Conservation (phyloP, 2,888 invertebrate genomes). For the Augochlorella aurata region DNA sequence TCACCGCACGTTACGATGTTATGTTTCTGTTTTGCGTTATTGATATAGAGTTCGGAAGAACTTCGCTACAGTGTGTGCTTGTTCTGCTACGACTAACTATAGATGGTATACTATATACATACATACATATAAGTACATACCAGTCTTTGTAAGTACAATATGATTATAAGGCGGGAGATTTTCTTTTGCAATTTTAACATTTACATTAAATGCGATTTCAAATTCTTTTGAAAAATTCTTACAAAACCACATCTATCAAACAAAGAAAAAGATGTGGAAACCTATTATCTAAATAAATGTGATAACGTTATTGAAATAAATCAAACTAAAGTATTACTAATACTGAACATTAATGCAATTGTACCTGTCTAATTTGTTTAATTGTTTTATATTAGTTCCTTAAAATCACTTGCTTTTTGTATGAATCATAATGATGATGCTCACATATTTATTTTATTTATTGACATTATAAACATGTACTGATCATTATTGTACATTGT, state of each 20-base stretch:
- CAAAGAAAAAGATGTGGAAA: background rate
- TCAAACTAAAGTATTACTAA: background rate
- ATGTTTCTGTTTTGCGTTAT: conserved; percentile 48
- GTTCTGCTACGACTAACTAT: conserved; percentile 18
- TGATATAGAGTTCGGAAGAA: conserved; percentile 31
- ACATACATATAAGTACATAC: background rate
- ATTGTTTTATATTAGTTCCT: background rate
- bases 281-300: background rate
- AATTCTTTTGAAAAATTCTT: background rate
- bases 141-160: background rate
- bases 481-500: conserved; percentile 14
- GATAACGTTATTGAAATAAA: background rate
- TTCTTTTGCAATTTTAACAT: conserved; percentile 1
- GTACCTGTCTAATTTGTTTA: background rate
- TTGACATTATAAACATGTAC: conserved; percentile 18
- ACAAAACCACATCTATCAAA: background rate
- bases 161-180: conserved; percentile 25
- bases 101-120: conserved; percentile 1
- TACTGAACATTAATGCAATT: background rate
- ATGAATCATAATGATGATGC: conserved; percentile 1
- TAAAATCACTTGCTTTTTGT: background rate
- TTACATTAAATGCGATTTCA: background rate
- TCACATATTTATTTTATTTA: conserved; percentile 14
- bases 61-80: conserved; percentile 5
- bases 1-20: conserved; percentile 23